These are phyloP conservation scores for Tetragnatha versicolor DNA, from an alignment of 1,140 invertebrate species.

Conservation along the genomic window DNA sequence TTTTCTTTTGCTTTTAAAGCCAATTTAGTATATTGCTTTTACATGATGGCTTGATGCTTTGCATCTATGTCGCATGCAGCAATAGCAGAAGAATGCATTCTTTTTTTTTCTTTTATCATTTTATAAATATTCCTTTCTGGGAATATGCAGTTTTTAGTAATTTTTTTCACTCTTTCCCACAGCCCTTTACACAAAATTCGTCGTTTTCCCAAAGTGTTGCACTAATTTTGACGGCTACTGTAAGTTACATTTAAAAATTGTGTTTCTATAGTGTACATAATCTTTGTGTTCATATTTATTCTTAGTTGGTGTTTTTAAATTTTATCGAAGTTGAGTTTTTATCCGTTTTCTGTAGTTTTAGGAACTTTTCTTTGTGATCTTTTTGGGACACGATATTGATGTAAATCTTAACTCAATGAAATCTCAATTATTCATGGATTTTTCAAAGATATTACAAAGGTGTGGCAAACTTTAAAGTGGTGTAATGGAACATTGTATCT, in stretches of 20 bases:
- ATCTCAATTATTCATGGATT: too few species aligned
- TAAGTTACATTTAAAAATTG: conserved; percentile 47
- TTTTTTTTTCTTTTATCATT: conserved; percentile 32
- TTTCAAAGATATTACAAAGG: too few species aligned
- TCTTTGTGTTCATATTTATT: conserved; percentile 1
- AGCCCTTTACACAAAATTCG: conserved; percentile 45
- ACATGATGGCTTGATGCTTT: neutral
- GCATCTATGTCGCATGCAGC: neutral
- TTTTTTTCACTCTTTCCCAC: conserved; percentile 37
- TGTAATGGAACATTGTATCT: too few species aligned
- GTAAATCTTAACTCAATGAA: too few species aligned
- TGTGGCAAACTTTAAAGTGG: too few species aligned
- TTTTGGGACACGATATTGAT: neutral
- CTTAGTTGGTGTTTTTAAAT: conserved; percentile 8
- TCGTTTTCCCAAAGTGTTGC: conserved; percentile 52
- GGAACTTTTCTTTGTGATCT: neutral
- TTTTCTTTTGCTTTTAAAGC: neutral
- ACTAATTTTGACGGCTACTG: conserved; percentile 42
- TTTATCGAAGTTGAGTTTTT: too few species aligned
- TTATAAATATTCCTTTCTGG: conserved; percentile 37
- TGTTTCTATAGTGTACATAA: conserved; percentile 12
- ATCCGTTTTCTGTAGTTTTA: neutral
- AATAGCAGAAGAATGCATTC: conserved; percentile 23
- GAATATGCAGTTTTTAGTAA: conserved; percentile 46
- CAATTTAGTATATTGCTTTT: neutral